A percentile compares a stretch with the other conserved stretches of the same genome.
These are phyloP conservation scores for Sebastes diaconus DNA, from an alignment of 2,797 vertebrate genomes.

Conservation along the genomic window DNA sequence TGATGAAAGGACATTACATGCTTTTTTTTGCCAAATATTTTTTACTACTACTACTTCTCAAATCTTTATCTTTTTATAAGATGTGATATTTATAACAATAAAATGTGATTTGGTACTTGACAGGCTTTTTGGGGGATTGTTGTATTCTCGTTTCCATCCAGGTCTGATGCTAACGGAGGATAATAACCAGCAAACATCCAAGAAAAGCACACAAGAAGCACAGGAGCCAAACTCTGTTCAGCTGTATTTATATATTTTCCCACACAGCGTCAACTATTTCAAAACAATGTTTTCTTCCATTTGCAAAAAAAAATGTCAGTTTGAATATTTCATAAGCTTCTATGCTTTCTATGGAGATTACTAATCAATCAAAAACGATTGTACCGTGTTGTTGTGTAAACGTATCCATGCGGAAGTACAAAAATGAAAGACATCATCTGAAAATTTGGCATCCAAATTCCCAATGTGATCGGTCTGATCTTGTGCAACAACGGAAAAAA, in stretches of 20 bases:
- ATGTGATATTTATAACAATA: constrained; percentile 87
- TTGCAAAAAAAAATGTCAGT: neutral
- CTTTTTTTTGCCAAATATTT: constrained; percentile 46
- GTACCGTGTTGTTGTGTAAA: neutral
- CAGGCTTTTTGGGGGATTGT: neutral
- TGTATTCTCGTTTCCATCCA: neutral
- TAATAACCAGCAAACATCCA: neutral
- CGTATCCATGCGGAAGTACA: neutral
- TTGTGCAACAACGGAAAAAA: constrained; percentile 24
- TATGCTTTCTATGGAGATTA: neutral
- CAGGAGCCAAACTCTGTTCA: constrained; percentile 19
- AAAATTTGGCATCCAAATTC: neutral
- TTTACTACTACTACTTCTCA: constrained; percentile 60
- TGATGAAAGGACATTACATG: constrained; percentile 25
- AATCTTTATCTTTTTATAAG: constrained; percentile 78
- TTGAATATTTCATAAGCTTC: neutral
- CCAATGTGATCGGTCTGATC: neutral
- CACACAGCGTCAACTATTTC: neutral
- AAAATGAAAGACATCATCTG: neutral
- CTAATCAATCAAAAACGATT: neutral
- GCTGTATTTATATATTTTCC: constrained; percentile 34
- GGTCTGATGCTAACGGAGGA: neutral
- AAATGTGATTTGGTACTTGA: constrained; percentile 79
- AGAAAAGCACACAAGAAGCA: constrained; percentile 1
- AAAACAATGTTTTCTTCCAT: constrained; percentile 18